Evolutionary conservation across 2,797 vertebrate genomes (phyloP).

Genomic region (Coregonus ussuriensis): DNA sequence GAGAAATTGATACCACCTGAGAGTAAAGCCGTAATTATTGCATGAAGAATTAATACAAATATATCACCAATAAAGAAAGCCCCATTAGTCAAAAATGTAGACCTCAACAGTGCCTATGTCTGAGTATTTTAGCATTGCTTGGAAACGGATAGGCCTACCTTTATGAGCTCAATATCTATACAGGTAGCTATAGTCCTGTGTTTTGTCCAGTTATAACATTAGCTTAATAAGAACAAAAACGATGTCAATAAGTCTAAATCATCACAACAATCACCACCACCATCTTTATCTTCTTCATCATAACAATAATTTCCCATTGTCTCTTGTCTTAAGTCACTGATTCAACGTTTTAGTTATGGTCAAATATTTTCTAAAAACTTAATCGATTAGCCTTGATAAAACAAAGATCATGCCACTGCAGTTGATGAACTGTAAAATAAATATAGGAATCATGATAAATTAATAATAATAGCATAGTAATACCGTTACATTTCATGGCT

Average conservation of each 20-base stretch:
- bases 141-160: not conserved
- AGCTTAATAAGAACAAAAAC: not conserved
- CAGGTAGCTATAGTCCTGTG: too few species aligned
- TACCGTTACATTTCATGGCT: not conserved
- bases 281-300: not conserved
- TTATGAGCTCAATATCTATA: not conserved
- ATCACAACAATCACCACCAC: not conserved
- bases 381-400: not conserved
- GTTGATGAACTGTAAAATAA: not conserved
- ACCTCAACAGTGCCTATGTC: not conserved
- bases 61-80: not conserved
- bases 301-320: not conserved
- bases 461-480: not conserved
- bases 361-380: not conserved
- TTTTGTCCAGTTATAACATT: not conserved
- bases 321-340: not conserved
- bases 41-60: not conserved
- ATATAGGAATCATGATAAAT: not conserved
- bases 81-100: not conserved
- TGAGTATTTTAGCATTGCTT: not conserved
- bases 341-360: not conserved
- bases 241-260: not conserved
- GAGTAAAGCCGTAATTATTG: not conserved
- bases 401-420: not conserved
- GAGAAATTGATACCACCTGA: not conserved